Conservation (phyloP, 2,888 invertebrate genomes). For the Mermis nigrescens region DNA sequence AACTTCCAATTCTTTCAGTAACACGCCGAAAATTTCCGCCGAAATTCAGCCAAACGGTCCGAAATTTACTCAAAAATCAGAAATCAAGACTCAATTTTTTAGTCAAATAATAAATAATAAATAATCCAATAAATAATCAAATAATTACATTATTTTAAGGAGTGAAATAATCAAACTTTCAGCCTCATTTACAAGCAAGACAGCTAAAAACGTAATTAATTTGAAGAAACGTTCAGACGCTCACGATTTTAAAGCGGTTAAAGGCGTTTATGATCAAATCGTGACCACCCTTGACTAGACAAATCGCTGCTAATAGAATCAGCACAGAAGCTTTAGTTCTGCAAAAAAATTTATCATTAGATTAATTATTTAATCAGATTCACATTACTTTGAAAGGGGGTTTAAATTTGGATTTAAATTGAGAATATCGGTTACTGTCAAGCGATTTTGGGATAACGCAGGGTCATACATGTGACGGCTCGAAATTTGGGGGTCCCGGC, state of each 20-base stretch:
- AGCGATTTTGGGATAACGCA: too few species aligned
- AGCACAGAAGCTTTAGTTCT: conserved; percentile 89
- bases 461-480: too few species aligned
- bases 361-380: neutral
- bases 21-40: too few species aligned
- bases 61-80: too few species aligned
- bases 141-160: too few species aligned
- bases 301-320: conserved; percentile 89
- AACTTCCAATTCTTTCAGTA: too few species aligned
- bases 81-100: too few species aligned
- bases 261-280: conserved; percentile 90
- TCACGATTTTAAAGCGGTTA: conserved; percentile 78
- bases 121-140: too few species aligned
- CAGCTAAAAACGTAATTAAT: neutral
- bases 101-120: too few species aligned
- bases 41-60: too few species aligned
- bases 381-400: neutral
- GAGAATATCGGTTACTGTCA: neutral
- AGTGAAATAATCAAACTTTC: conserved; percentile 9
- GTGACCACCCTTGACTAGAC: conserved; percentile 95
- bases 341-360: conserved; percentile 19
- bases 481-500: too few species aligned
- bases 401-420: neutral
- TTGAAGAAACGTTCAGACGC: conserved; percentile 10
- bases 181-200: conserved; percentile 6